phyloP scores from a whole-genome alignment of 2,113 vertebrate species.

The Syngnathus typhle region DNA sequence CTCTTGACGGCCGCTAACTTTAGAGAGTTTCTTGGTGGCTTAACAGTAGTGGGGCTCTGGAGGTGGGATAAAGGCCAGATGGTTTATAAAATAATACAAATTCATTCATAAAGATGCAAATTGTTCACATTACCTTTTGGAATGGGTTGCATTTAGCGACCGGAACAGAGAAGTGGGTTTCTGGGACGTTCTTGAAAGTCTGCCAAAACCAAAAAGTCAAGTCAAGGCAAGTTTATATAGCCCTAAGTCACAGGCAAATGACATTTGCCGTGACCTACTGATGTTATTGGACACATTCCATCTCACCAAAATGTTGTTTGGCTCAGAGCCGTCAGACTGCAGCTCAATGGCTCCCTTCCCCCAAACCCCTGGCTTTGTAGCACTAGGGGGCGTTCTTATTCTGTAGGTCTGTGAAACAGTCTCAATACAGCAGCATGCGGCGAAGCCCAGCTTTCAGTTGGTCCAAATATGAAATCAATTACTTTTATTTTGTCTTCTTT shows the following conservation, averaged over 20 bases:
- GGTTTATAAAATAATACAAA: neutral
- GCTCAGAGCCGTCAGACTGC: conserved; percentile 86
- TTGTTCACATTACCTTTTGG: conserved; percentile 43
- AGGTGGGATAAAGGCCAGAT: conserved; percentile 26
- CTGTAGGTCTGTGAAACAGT: conserved; percentile 72
- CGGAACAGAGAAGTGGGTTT: conserved; percentile 2
- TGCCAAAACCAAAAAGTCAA: conserved; percentile 27
- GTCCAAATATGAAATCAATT: conserved; percentile 21
- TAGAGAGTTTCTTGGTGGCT: conserved; percentile 69
- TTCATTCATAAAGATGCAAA: neutral
- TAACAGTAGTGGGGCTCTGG: conserved; percentile 53
- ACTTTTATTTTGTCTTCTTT: conserved; percentile 65
- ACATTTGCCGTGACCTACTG: neutral
- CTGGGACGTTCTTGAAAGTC: conserved; percentile 29
- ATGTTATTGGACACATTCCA: neutral
- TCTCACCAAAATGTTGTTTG: conserved; percentile 80
- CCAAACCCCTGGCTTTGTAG: conserved; percentile 53
- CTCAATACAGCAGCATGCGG: conserved; percentile 16
- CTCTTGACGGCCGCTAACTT: conserved; percentile 78
- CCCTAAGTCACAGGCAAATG: neutral
- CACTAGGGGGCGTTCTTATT: conserved; percentile 78
- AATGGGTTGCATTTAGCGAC: conserved; percentile 8
- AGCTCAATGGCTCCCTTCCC: conserved; percentile 72
- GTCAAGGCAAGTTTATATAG: no score
- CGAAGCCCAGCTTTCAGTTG: conserved; percentile 9